Evolutionary conservation across 2,888 invertebrate species (phyloP).

Genomic region (Lutraria lutraria): DNA sequence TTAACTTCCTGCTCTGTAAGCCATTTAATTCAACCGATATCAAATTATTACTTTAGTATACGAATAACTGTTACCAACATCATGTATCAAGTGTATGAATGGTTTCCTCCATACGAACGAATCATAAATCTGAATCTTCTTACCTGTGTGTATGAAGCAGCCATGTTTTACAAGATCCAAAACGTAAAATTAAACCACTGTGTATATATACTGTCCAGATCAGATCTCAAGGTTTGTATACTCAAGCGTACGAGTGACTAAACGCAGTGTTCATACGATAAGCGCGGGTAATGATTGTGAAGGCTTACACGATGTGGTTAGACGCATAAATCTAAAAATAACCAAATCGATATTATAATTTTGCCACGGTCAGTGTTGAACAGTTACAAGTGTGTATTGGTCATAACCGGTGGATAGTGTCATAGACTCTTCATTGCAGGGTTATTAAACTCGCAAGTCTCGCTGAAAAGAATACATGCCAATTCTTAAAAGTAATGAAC

Average conservation of each 20-base stretch:
- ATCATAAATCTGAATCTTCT: background rate
- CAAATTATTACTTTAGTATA: background rate
- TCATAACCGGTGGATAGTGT: no score
- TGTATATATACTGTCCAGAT: background rate
- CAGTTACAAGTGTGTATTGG: no score
- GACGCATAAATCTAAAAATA: no score
- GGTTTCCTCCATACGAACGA: background rate
- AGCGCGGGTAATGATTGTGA: background rate
- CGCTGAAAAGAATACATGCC: no score
- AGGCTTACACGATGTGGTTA: no score
- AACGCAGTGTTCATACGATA: background rate
- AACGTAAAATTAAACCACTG: background rate
- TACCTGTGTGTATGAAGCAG: conserved; percentile 26
- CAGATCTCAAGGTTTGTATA: background rate
- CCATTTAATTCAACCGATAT: background rate
- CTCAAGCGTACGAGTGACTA: background rate
- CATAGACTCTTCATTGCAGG: no score
- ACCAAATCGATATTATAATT: no score
- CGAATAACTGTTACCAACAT: background rate
- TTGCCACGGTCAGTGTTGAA: no score
- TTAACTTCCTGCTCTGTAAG: background rate
- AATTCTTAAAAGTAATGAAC: no score
- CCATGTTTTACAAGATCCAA: conserved; percentile 20
- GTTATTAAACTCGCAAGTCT: no score
- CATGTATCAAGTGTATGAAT: background rate